phyloP scores from a whole-genome alignment of 2,888 invertebrate species.

The Euphydryas editha region DNA sequence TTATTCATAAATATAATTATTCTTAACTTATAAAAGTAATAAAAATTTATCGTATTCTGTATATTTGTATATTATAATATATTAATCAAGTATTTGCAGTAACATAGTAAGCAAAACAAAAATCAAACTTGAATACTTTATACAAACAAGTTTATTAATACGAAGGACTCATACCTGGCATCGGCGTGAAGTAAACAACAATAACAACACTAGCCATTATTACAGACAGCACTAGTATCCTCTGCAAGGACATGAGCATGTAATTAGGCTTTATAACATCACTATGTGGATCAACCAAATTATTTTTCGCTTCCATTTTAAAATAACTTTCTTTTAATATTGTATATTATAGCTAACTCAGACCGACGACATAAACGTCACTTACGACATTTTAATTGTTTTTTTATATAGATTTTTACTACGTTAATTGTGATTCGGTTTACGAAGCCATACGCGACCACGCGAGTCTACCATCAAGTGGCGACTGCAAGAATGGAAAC shows the following conservation, averaged over 20 bases:
- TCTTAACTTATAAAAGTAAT: too few relatives aligned
- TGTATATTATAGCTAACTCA: slow-evolving; percentile 11
- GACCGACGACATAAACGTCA: slow-evolving; percentile 16
- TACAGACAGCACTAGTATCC: slow-evolving; percentile 86
- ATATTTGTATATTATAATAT: too few relatives aligned
- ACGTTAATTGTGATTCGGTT: slow-evolving; percentile 19
- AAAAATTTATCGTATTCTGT: too few relatives aligned
- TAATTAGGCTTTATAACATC: slow-evolving; percentile 75
- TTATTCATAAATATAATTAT: too few relatives aligned
- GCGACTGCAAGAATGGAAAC: slow-evolving; percentile 62
- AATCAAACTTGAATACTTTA: neutral
- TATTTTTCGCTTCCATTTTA: slow-evolving; percentile 68
- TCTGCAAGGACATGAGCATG: slow-evolving; percentile 85
- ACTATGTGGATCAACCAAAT: slow-evolving; percentile 50
- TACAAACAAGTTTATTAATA: slow-evolving; percentile 10
- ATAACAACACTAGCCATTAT: slow-evolving; percentile 87
- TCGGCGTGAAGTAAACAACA: slow-evolving; percentile 88
- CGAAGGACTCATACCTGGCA: slow-evolving; percentile 83
- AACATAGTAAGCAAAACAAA: neutral
- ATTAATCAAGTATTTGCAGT: neutral
- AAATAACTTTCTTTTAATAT: slow-evolving; percentile 18
- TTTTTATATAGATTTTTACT: slow-evolving; percentile 36
- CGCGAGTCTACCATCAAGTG: slow-evolving; percentile 70
- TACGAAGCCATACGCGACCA: slow-evolving; percentile 59
- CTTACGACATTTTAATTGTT: slow-evolving; percentile 47